These are phyloP conservation scores for Dryobotodes eremita DNA, from an alignment of 2,888 invertebrate species.

Conservation along the genomic window DNA sequence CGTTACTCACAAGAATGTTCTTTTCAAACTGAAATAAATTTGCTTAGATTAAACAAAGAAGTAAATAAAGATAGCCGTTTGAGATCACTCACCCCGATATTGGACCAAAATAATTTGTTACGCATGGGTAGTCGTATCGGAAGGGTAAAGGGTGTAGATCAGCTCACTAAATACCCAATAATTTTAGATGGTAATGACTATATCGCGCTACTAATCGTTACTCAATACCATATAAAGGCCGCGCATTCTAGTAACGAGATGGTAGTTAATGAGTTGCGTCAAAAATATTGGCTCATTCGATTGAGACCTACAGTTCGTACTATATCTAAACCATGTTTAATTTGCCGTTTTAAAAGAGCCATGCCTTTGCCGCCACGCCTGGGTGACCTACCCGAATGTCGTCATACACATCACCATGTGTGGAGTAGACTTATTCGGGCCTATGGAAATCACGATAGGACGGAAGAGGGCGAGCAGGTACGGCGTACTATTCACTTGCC, in stretches of 20 bases:
- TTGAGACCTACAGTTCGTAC: conserved; percentile 4
- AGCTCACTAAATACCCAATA: conserved; percentile 3
- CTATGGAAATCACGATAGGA: not conserved
- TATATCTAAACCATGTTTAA: conserved; percentile 5
- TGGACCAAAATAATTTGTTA: conserved; percentile 6
- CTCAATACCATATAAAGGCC: conserved; percentile 1
- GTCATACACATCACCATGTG: conserved; percentile 10
- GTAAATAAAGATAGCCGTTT: conserved; percentile 3
- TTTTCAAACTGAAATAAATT: conserved; percentile 3
- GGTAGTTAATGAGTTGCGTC: conserved; percentile 9
- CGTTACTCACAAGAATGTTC: not conserved
- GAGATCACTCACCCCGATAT: conserved; percentile 3
- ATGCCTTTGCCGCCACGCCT: not conserved
- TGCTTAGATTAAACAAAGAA: not conserved
- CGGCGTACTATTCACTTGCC: conserved; percentile 12
- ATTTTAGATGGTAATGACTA: conserved; percentile 13
- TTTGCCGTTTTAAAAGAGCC: conserved; percentile 5
- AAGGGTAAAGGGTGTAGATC: not conserved
- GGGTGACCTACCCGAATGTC: conserved; percentile 9
- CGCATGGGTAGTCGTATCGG: conserved; percentile 9
- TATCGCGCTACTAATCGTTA: conserved; percentile 7
- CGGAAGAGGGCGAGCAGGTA: not conserved
- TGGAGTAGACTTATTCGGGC: conserved; percentile 15
- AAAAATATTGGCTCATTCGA: conserved; percentile 13
- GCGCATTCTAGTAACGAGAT: conserved; percentile 13